Evolutionary conservation across 2,113 vertebrate genomes (phyloP), one percentile per base, ranked within the genome.

Genomic region (Scartelaos histophorus): DNA sequence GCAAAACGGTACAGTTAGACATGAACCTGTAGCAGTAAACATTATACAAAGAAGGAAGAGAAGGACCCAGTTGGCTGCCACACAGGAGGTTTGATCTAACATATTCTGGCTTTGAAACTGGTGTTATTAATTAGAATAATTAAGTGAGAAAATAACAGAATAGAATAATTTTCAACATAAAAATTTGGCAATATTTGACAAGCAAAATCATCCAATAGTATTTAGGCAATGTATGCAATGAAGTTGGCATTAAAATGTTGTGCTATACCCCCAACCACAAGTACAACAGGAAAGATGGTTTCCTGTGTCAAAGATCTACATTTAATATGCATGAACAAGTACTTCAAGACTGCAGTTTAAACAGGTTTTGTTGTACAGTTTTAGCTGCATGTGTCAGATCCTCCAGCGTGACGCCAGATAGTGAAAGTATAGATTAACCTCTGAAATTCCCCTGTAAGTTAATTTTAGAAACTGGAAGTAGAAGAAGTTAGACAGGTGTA

Each of bases 401-500:
- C 80, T 80, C 76, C 83, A 76, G 70, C 34, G 49, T 69, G 81
- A 76, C 74, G 68, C 53, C 85, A 81, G 67, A 84, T 67, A 25
- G 5, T 5, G 47, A 54, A 13, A 15, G 25, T 29, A 21, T 43
- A 67, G 65, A 64, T 29, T 4, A 47, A 67, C 45, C 53, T 13
- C 67, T 21, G 17, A 35, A 75, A 69, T 43, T 64, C 58, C 82
- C 57, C 2, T 53, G 45, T 43, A 9, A 9, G 12, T 16, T 51
- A 1, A 34, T 13, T 71, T 80, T 24, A 81, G 62, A 34, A 56
- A 69, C 60, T 13, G 54, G 24, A 53, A 53, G 13, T 13, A 7
- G 24, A 62, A 43, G 13, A 75, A 51, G 70, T 79, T 75, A 75
- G 72, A 70, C 74, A 69, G 65, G 78, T 67, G 56, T 35, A 70